Evolutionary conservation across 2,888 invertebrate species (phyloP), one percentile per base, ranked within the genome.

Genomic region (Philaethria dido): DNA sequence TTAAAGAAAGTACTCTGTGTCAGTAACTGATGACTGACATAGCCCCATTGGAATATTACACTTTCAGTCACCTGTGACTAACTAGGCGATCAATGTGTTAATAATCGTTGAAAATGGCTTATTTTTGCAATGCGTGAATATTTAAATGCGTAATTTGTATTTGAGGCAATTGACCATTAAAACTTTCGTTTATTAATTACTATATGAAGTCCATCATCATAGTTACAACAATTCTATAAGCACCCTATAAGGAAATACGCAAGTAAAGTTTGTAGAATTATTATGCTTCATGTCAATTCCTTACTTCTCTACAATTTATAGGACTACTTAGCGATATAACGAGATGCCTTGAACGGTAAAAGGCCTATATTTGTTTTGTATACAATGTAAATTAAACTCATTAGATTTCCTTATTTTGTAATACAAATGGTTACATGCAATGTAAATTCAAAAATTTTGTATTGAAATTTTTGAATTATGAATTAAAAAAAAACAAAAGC

Each of bases 291-390:
- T 20, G 59, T 66, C 45, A 62, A 52, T 66, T 54, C 18, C 44
- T 45, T 25, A 39, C 42, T 29, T 69, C 66, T 66, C 63, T 50
- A 50, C n/a, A 64, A 69, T 66, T 69, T 63, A 66, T 69, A 39
- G 42, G 14, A 44, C 57, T 25, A 52, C 52, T 64, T 44, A 29
- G 57, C 18, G 48, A 63, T 63, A 59, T 44, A 50, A 44, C 25
- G 22, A 63, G 20, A 36, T 44, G 33, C 47, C 57, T 52, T 63
- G 57, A 59, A 63, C 16, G 16, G 36, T 33, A 33, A 54, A 33
- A 44, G 14, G 55, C 11, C 55, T 57, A 42, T 42, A 22, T 57
- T 62, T 62, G 48, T 62, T 16, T 39, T 11, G 16, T 60, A 45
- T 45, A 25, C 18, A 33, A 18, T 45, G 45, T 60, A 60, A 45